Base-by-base conservation (phyloP, 2,113 vertebrate genomes). In the Meriones unguiculatus region DNA sequence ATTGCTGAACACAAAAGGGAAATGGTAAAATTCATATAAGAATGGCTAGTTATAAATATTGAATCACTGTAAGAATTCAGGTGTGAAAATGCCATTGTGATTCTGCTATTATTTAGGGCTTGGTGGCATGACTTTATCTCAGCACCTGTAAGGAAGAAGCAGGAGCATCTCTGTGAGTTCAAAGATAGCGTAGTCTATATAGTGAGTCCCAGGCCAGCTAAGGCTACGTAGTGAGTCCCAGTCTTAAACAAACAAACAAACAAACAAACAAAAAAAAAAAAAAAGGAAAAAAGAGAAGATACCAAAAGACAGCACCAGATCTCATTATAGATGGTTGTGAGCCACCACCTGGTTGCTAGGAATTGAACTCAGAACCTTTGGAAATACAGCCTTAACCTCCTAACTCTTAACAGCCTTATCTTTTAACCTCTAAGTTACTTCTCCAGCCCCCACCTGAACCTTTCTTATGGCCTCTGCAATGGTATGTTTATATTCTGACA, bases 381-480 rank as follows among this genome's bases (percentile, higher is more conserved):
- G 46, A 46, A 46, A 46, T 46, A 46, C 46, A 46, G 46, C 46
- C 46, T 46, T 46, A 46, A 46, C 46, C 46, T 46, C 46, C 46
- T 46, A 46, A 46, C 46, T 46, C 46, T 46, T 46, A 46, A 46
- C 46, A 46, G 46, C 46, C 46, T 46, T 46, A 46, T 5, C 46
- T 46, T 5, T 46, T 46, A 46, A 46, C 46, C 46, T 46, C 46
- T 46, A 5, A 46, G 46, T 46, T 46, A 46, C 5, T 46, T 46
- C 46, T 46, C 46, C 5, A 46, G 46, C 46, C 46, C 46, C 46
- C 46, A 69, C 73, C 28, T 52, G 24, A 8, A 85, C 28, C 35
- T 77, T 65, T 54, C 95, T 91, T 52, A 81, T 20, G 17, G 28
- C 25, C 65, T 93, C 77, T 59, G n/a, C 92, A 95, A 84, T 17